phyloP scores from a whole-genome alignment of 2,113 vertebrate genomes.

The Scomber colias region DNA sequence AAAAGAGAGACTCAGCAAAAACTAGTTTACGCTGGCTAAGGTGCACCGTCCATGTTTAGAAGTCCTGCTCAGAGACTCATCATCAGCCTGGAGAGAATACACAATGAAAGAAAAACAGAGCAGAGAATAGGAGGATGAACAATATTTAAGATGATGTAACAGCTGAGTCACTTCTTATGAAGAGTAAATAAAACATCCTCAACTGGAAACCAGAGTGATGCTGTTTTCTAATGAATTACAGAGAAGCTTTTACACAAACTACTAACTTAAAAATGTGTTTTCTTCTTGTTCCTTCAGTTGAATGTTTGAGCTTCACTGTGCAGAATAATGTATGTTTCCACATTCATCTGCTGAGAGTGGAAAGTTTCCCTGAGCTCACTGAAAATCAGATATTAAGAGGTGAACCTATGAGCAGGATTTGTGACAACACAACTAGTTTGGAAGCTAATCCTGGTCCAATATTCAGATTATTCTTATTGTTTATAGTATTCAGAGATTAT shows the following conservation, averaged over 20 bases:
- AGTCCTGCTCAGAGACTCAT: neutral
- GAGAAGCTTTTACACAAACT: neutral
- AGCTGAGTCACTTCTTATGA: neutral
- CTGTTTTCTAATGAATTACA: neutral
- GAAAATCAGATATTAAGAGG: no score
- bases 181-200: neutral
- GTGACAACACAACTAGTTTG: no score
- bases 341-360: no score
- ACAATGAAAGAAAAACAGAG: neutral
- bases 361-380: no score
- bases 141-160: neutral
- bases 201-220: neutral
- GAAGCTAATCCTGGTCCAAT: no score
- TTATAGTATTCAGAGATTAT: no score
- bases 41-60: constrained; percentile 8
- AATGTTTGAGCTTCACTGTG: no score
- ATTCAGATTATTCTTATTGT: no score
- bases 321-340: no score
- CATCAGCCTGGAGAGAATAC: constrained; percentile 10
- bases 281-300: no score
- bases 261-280: no score
- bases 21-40: neutral
- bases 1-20: neutral
- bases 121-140: neutral
- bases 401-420: no score